These are phyloP conservation scores for Chloebia gouldiae DNA, from an alignment of 2,113 vertebrate species.

Conservation along the genomic window DNA sequence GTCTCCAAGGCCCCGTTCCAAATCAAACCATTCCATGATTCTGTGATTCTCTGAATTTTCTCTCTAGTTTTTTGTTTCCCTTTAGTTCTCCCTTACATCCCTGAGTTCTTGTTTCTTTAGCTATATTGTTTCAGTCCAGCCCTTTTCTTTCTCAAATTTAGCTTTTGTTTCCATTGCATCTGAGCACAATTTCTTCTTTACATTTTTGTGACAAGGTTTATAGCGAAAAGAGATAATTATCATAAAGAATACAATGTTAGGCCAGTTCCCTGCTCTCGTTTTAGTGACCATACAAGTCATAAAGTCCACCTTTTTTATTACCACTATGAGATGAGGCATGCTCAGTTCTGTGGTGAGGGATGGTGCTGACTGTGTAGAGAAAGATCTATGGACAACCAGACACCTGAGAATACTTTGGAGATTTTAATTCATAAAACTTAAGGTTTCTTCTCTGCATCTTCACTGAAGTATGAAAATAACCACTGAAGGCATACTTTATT, in stretches of 20 bases:
- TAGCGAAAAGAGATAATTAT: not conserved
- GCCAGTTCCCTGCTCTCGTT: not conserved
- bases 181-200: not conserved
- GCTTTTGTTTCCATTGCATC: not conserved
- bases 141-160: not conserved
- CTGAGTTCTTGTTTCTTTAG: not conserved
- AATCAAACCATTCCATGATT: not conserved
- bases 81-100: not conserved
- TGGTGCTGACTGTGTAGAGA: not conserved
- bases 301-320: not conserved
- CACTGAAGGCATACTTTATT: not conserved
- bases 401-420: not conserved
- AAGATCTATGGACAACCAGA: not conserved
- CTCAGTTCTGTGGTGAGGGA: not conserved
- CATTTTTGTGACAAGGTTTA: not conserved
- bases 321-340: accelerated
- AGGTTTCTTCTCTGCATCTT: not conserved
- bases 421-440: not conserved
- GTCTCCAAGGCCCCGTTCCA: not conserved
- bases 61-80: not conserved
- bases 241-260: not conserved
- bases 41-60: not conserved
- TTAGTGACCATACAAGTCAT: not conserved
- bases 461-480: not conserved
- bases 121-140: not conserved